Evolutionary conservation across 2,888 invertebrate genomes (phyloP).

Genomic region (Leptinotarsa peninsularis): DNA sequence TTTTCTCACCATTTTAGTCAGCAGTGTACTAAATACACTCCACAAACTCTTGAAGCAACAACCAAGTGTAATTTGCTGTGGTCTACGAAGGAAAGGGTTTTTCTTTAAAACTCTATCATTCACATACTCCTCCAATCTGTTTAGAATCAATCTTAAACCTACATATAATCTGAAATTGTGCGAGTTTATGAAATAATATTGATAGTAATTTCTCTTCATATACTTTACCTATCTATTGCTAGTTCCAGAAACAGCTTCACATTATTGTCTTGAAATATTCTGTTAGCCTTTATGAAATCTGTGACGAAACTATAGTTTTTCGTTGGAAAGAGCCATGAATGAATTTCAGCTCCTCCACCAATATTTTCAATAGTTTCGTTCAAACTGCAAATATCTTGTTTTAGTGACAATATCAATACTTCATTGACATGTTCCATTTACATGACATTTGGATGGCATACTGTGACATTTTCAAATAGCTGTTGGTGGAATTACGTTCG

Average conservation of each 20-base stretch:
- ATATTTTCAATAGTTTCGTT: conserved; percentile 42
- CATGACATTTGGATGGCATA: conserved; percentile 19
- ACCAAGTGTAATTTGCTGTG: conserved; percentile 43
- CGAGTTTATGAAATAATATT: too few species aligned
- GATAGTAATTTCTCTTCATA: neutral
- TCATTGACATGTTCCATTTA: conserved; percentile 43
- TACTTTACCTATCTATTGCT: conserved; percentile 46
- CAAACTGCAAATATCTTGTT: conserved; percentile 46
- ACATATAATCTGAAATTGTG: conserved; percentile 45
- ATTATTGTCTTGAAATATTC: conserved; percentile 33
- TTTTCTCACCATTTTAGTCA: conserved; percentile 33
- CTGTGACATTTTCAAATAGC: neutral
- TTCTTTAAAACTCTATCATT: conserved; percentile 13
- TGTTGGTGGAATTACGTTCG: too few species aligned
- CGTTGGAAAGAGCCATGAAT: conserved; percentile 51
- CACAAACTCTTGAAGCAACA: conserved; percentile 42
- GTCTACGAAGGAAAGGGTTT: conserved; percentile 32
- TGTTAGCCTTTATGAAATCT: conserved; percentile 36
- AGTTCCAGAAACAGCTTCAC: conserved; percentile 43
- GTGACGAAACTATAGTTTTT: conserved; percentile 44
- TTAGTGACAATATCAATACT: conserved; percentile 46
- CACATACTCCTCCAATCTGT: conserved; percentile 26
- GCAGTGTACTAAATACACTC: conserved; percentile 25
- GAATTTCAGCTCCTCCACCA: conserved; percentile 30
- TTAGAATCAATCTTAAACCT: conserved; percentile 40